These are phyloP conservation scores for Noctuana brunneofusca DNA, from an alignment of 2,888 invertebrate genomes.

Conservation along the genomic window DNA sequence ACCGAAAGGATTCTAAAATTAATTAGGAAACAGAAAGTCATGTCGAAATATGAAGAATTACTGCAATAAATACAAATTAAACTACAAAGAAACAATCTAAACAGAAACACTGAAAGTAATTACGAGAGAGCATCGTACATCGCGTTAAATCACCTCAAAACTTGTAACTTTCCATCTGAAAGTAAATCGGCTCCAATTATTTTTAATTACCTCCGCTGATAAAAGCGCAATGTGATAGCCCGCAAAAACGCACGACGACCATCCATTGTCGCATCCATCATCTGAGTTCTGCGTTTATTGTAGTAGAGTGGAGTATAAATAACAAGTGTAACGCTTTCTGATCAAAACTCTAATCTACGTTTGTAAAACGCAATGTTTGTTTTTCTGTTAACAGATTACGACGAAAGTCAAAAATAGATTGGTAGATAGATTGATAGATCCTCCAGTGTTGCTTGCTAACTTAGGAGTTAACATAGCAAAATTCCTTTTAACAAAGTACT, in stretches of 20 bases:
- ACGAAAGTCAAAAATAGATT: neutral
- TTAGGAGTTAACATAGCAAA: too few relatives aligned
- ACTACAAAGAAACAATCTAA: neutral
- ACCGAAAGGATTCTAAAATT: neutral
- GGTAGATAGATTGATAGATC: too few relatives aligned
- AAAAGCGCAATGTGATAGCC: conserved; percentile 21
- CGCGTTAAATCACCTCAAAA: conserved; percentile 29
- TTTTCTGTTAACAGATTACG: conserved; percentile 13
- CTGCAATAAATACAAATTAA: neutral
- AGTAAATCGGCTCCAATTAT: conserved; percentile 42
- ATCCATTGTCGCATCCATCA: conserved; percentile 33
- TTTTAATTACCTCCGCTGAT: conserved; percentile 38
- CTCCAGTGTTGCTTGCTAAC: too few relatives aligned
- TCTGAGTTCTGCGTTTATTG: conserved; percentile 21
- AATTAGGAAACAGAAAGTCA: neutral
- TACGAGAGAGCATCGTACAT: conserved; percentile 23
- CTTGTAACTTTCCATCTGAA: conserved; percentile 41
- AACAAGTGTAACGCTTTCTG: conserved; percentile 39
- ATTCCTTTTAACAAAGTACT: too few relatives aligned
- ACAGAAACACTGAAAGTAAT: conserved; percentile 10
- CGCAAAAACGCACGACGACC: conserved; percentile 24
- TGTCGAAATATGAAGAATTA: neutral
- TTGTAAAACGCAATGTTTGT: conserved; percentile 14
- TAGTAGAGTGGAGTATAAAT: conserved; percentile 30
- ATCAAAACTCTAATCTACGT: conserved; percentile 28